These are phyloP conservation scores for Cephus runcator DNA, from an alignment of 2,888 invertebrate genomes.

Conservation along the genomic window DNA sequence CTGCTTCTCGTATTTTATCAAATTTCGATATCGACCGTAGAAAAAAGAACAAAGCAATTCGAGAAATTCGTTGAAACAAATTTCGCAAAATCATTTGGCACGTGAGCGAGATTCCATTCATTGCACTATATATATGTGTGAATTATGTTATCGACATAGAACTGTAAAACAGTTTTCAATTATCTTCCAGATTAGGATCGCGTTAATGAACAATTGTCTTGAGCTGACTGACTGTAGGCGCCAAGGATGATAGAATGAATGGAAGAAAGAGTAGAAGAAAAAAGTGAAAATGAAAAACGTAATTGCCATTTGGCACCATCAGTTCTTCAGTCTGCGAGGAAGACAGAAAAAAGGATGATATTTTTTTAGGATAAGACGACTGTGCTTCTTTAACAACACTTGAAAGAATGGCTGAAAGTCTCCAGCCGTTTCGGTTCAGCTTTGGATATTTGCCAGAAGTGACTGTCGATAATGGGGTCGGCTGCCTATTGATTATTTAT, in stretches of 20 bases:
- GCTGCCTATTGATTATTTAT: constrained; percentile 40
- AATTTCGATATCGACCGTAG: background rate
- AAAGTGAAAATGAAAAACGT: background rate
- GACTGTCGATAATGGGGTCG: constrained; percentile 37
- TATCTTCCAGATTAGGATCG: background rate
- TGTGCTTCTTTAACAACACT: background rate
- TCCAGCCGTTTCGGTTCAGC: background rate
- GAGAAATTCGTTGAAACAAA: too few relatives aligned
- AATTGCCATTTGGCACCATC: background rate
- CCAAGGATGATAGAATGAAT: background rate
- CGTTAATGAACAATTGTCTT: background rate
- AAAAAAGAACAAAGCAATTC: too few relatives aligned
- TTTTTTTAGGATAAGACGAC: background rate
- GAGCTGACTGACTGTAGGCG: background rate
- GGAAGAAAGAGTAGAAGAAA: background rate
- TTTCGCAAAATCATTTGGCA: too few relatives aligned
- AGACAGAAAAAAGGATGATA: background rate
- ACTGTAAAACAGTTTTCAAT: background rate
- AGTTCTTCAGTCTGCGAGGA: background rate
- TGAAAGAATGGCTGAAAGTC: background rate
- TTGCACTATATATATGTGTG: background rate
- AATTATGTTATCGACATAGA: background rate
- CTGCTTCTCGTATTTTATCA: background rate
- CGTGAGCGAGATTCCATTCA: too few relatives aligned
- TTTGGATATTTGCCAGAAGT: constrained; percentile 35